Base-by-base conservation (phyloP, 2,888 invertebrate species). In the Hartigia nigra region DNA sequence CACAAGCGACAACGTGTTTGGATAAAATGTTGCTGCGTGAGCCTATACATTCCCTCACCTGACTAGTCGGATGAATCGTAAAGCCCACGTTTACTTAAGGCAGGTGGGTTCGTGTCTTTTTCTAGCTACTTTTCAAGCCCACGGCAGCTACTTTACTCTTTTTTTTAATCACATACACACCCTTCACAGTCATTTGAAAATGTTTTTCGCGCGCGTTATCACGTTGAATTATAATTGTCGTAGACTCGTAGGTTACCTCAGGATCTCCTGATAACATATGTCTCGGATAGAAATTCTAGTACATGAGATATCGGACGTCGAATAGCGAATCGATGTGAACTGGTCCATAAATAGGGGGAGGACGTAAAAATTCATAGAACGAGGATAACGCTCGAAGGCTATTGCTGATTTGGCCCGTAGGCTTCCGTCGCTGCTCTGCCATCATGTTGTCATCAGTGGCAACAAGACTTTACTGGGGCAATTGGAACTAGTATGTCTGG, bases 391-490 rank as follows among this genome's bases (percentile, higher is more conserved):
- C 55, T 55, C 55, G 55, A 9, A 55, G 55, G 55, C 55, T 55
- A 55, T 55, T 55, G 55, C 55, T 55, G 55, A 55, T 55, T 72
- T 72, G 32, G 12, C 72, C 72, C 72, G 72, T 72, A 34, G 72
- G 75, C 75, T 32, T 34, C 34, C 34, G 34, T 34, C 36, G 31
- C 0, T 31, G 76, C 74, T 79, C 82, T 79, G 75, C 81, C 78
- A 82, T 82, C 82, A 82, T 82, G 81, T 78, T 82, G 81, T 82
- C 82, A 82, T 79, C 79, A 77, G 76, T 74, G 76, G 74, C 75
- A 78, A 74, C 80, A 80, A 83, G 82, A 82, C 83, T 86, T 87
- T 87, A 85, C 84, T 84, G 79, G 82, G 83, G 70, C 84, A 84
- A 78, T 76, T 79, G 83, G 79, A 86, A 86, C 83, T 83, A 81